These are phyloP conservation scores for Zoanthus sansibaricus DNA, from an alignment of 92 coral and sea anemone species.

Conservation along the genomic window DNA sequence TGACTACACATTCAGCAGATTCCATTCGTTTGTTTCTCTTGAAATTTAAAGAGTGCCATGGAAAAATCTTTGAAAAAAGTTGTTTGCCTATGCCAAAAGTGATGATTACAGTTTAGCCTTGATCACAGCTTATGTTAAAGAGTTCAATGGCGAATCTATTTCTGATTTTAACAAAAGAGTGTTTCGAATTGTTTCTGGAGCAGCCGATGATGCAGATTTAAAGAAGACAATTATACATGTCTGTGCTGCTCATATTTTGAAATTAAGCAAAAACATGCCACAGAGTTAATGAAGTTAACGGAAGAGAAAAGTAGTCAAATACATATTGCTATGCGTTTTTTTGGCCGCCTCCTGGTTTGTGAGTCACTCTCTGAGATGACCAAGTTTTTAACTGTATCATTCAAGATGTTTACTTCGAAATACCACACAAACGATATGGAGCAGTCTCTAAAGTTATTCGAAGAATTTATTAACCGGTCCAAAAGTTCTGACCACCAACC, in stretches of 20 bases:
- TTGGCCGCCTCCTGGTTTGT: slow-evolving; percentile 41
- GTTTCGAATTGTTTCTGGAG: slow-evolving; percentile 17
- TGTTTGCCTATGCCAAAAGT: not conserved
- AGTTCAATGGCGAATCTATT: slow-evolving; percentile 29
- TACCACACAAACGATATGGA: not conserved
- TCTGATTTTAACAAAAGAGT: slow-evolving; percentile 28
- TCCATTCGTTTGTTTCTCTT: not conserved
- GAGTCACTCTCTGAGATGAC: slow-evolving; percentile 22
- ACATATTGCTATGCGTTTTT: slow-evolving; percentile 50
- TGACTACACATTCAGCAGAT: not conserved
- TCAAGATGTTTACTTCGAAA: slow-evolving; percentile 3
- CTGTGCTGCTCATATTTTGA: slow-evolving; percentile 44
- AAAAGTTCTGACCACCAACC: not conserved
- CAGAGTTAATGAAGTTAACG: slow-evolving; percentile 10
- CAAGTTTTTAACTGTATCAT: slow-evolving; percentile 12
- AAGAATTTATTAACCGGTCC: not conserved
- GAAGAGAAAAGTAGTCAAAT: slow-evolving; percentile 31
- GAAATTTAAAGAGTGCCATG: not conserved
- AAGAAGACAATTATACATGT: slow-evolving; percentile 24
- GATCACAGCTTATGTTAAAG: slow-evolving; percentile 23
- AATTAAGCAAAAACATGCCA: slow-evolving; percentile 39
- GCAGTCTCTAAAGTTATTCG: not conserved
- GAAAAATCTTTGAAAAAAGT: not conserved
- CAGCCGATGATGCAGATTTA: not conserved
- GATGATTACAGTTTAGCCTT: slow-evolving; percentile 48